A percentile compares a stretch with the other conserved stretches of the same genome.
Conservation (phyloP, 1,140 invertebrate genomes). For the Harlomillsia oculata region DNA sequence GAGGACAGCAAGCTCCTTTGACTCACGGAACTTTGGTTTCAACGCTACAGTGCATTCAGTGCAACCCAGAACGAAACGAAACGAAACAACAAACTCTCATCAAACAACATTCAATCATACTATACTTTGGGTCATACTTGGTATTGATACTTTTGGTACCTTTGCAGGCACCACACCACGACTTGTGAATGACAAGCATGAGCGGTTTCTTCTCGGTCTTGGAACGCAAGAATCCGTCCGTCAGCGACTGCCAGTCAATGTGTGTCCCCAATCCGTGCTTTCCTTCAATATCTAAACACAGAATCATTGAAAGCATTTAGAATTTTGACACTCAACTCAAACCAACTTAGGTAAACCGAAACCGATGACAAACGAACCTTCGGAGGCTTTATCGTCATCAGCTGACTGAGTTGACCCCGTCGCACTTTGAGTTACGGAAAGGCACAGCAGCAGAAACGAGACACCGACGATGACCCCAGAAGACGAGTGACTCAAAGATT, state of each 20-base stretch:
- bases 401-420: no score
- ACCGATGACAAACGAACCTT: no score
- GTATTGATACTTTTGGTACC: no score
- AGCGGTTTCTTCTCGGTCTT: conserved; percentile 46
- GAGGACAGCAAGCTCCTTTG: conserved; percentile 45
- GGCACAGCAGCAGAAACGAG: no score
- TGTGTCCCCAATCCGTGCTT: conserved; percentile 38
- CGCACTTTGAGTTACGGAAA: no score
- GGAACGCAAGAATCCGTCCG: conserved; percentile 43
- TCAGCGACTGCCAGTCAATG: conserved; percentile 40
- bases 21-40: conserved; percentile 48
- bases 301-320: no score
- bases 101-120: background rate
- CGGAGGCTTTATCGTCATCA: no score
- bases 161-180: conserved; percentile 54
- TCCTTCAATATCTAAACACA: no score
- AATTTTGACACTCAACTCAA: no score
- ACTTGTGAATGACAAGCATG: conserved; percentile 54
- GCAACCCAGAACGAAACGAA: conserved; percentile 19
- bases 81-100: background rate
- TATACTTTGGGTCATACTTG: background rate
- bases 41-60: conserved; percentile 39
- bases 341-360: no score
- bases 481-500: no score
- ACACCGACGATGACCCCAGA: no score